Base-by-base conservation (phyloP, 2,113 vertebrate genomes). In the Choloepus hoffmanni region DNA sequence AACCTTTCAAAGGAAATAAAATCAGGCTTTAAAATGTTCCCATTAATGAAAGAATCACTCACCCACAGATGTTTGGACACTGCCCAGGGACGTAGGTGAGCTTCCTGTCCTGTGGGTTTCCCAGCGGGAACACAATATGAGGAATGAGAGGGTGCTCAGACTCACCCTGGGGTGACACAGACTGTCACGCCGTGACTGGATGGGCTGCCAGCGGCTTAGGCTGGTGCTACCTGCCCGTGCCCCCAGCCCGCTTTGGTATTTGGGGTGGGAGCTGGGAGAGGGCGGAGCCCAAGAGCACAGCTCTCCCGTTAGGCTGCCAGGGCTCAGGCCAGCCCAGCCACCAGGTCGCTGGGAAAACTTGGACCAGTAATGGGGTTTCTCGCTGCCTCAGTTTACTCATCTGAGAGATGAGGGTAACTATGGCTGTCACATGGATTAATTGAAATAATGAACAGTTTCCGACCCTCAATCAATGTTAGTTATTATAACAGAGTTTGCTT, bases 301-400 rank as follows among this genome's bases (percentile, higher is more conserved):
- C 6, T 67, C 12, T 84, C 45, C 18, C 63, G 24, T 85, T 62
- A 62, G 81, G 62, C 63, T 43, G 0, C 40, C 62, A 2, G 36
- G 13, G 45, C 45, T 30, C 74, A 78, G 68, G 10, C 6, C 23
- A 30, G 5, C 18, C 16, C 16, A 68, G 60, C 14, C 36, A 33
- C 19, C 19, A 23, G 24, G 6, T 43, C 26, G 68, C 15, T 9
- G 15, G 68, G 58, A 83, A 45, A 62, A 63, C 14, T 24, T 43
- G 72, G 36, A 6, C 28, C 50, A 48, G 33, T 36, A 23, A 43
- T 58, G 0, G 65, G 11, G 26, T 84, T 68, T 58, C 40, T 67
- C 26, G 43, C n/a, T 93, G 70, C 67, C 84, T 95, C 18, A 18
- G 33, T 79, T 96, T 82, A 77, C 4, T 63, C n/a, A 76, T 43